A percentile compares a stretch with the other conserved stretches of the same genome.
phyloP scores from a whole-genome alignment of 2,113 vertebrate genomes.

The Ceyx margarethae region DNA sequence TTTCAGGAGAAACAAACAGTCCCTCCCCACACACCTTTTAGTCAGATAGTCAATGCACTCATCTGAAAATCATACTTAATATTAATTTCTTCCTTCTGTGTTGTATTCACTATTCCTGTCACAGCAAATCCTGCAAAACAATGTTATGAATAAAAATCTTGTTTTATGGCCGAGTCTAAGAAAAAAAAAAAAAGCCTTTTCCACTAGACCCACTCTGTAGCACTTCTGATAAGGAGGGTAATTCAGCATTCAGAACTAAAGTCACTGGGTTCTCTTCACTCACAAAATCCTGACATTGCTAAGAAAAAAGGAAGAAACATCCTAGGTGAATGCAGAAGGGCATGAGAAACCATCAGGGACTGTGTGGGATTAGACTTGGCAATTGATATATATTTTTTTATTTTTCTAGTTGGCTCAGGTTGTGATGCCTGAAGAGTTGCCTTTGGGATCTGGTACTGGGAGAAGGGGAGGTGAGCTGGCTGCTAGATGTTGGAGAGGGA shows the following conservation, averaged over 20 bases:
- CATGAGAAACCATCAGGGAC: background rate
- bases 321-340: background rate
- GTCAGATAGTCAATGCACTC: background rate
- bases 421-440: background rate
- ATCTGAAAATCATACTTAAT: background rate
- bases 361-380: slow-evolving; percentile 22
- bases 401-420: background rate
- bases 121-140: background rate
- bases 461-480: background rate
- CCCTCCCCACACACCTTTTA: background rate
- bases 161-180: background rate
- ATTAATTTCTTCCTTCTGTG: background rate
- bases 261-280: background rate
- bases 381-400: background rate
- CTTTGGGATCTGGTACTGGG: background rate
- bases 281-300: background rate
- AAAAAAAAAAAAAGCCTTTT: background rate
- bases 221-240: background rate
- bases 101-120: background rate
- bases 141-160: background rate
- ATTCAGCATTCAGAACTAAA: background rate
- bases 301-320: background rate
- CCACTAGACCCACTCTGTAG: background rate
- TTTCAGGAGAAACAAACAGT: background rate
- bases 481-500: background rate